Evolutionary conservation across 2,113 vertebrate genomes (phyloP).

Genomic region (Apus apus): DNA sequence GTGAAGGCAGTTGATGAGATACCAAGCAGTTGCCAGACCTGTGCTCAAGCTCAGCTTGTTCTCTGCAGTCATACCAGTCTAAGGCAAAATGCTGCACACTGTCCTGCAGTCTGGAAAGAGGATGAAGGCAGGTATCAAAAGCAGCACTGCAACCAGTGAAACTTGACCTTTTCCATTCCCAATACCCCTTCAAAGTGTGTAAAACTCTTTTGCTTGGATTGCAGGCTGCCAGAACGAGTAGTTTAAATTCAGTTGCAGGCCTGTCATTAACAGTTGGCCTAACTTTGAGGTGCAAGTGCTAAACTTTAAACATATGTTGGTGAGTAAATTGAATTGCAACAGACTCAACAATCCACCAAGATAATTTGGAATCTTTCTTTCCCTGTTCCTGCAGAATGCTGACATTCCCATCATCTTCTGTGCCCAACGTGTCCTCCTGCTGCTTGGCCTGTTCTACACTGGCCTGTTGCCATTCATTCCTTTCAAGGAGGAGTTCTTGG

Average conservation of each 20-base stretch:
- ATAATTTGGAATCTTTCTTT: neutral
- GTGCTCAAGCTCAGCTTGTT: neutral
- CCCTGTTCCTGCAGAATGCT: slow-evolving; percentile 82
- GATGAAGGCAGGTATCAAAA: neutral
- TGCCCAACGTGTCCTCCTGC: slow-evolving; percentile 88
- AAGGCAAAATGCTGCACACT: neutral
- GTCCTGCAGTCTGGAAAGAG: neutral
- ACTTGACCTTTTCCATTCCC: neutral
- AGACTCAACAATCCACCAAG: neutral
- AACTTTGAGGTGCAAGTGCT: neutral
- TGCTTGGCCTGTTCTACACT: slow-evolving; percentile 94
- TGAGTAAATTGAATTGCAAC: neutral
- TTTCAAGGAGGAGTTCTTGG: slow-evolving; percentile 93
- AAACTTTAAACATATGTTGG: neutral
- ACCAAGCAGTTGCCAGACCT: neutral
- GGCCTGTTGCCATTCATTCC: slow-evolving; percentile 95
- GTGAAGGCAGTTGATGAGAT: neutral
- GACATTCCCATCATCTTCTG: slow-evolving; percentile 94
- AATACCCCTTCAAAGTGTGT: neutral
- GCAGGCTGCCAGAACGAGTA: neutral
- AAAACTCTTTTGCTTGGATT: neutral
- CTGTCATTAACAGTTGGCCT: neutral
- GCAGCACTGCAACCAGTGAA: neutral
- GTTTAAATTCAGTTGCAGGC: neutral
- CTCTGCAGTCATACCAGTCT: neutral